A percentile compares a stretch with the other conserved stretches of the same genome.
Conservation (phyloP, 2,888 invertebrate species). For the Thecophora atra region DNA sequence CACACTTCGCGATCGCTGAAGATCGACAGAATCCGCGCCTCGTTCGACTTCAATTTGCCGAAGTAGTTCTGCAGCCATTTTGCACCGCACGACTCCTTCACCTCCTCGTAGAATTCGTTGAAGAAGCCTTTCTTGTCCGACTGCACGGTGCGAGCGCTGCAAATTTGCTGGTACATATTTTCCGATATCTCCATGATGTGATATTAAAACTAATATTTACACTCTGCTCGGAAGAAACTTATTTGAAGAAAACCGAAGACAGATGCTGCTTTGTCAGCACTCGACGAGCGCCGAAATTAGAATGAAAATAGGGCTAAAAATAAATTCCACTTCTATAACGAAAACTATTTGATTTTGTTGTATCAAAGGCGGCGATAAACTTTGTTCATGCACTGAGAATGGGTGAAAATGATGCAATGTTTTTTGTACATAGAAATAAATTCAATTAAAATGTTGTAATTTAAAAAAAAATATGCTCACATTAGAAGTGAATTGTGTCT, state of each 20-base stretch:
- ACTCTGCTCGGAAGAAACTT: neutral
- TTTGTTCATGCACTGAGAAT: conserved; percentile 17
- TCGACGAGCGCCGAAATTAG: neutral
- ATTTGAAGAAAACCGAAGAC: neutral
- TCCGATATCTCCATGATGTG: conserved; percentile 44
- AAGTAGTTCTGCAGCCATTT: conserved; percentile 73
- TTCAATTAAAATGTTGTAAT: no score
- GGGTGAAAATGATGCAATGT: neutral
- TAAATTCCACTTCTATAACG: conserved; percentile 25
- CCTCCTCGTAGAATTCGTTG: conserved; percentile 72
- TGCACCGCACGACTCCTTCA: conserved; percentile 65
- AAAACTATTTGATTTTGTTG: conserved; percentile 19
- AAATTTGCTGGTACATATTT: conserved; percentile 71
- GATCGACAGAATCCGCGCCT: conserved; percentile 68
- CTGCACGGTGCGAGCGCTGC: conserved; percentile 80
- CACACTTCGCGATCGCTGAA: conserved; percentile 67
- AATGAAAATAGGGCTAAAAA: conserved; percentile 36
- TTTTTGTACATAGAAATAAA: no score
- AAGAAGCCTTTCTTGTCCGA: conserved; percentile 81
- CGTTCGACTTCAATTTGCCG: conserved; percentile 70
- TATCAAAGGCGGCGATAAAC: neutral
- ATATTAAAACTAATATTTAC: no score
- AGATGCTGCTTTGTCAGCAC: neutral
- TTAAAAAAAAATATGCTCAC: neutral
- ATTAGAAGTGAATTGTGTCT: neutral